Base-by-base conservation (phyloP, 2,113 vertebrate genomes). In the Nematolebias whitei region DNA sequence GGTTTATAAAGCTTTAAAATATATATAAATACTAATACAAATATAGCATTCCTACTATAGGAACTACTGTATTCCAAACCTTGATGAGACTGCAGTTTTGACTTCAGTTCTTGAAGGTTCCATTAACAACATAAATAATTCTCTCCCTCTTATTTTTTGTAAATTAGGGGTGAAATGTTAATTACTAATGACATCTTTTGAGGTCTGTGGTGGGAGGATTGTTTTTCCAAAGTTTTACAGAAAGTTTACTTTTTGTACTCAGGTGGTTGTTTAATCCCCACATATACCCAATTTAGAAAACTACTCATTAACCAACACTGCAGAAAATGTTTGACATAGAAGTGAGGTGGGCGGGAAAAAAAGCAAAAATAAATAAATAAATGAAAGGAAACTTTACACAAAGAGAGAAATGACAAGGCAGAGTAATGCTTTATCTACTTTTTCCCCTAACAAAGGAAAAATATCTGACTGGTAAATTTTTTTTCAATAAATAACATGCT, bases 401-500 rank as follows among this genome's bases (percentile, higher is more conserved):
- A 12, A 39, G 29, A 14, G 32, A 38, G n/a, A 16, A 53, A 12
- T 3, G 18, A 13, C 5, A 53, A 53, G 24, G 13, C 12, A 54
- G 14, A 52, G 7, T 1, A 7, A 23, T 50, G 18, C 11, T 48
- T 2, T 20, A 20, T 48, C 18, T 38, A 50, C 12, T 54, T 19
- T 6, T 19, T 35, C 5, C 32, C 26, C 7, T 29, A 29, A 29
- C 26, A 29, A 29, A 29, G 26, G 7, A 7, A 7, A 7, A 7
- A 29, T 4, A 29, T 4, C 3, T 4, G 3, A 29, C 3, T 29
- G 3, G 3, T 29, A 29, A 29, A 29, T 4, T 4, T 29, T 4
- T 29, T 29, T 29, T 7, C 26, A 29, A 26, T 50, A 22, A 59
- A 55, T 65, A 15, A 29, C 44, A 61, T 54, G 61, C 4, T 50